These are phyloP conservation scores for Lichenostomus cassidix DNA, from an alignment of 2,113 vertebrate genomes.

Conservation along the genomic window DNA sequence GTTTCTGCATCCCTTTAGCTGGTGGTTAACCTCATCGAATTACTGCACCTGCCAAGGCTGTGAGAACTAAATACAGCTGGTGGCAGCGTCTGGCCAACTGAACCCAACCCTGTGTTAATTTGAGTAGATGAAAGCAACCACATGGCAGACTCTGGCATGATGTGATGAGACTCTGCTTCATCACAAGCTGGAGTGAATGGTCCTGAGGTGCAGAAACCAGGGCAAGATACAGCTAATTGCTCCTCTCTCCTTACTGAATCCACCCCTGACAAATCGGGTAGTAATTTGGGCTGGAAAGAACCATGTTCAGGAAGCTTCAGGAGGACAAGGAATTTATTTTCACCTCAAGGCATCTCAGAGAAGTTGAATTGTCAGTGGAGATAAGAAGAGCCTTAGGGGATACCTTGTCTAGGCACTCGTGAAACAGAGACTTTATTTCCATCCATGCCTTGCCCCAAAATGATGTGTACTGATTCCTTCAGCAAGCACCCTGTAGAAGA, in stretches of 20 bases:
- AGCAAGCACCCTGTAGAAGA: background rate
- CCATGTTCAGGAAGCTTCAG: background rate
- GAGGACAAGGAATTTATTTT: background rate
- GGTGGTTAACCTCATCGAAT: conserved; percentile 59
- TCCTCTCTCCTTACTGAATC: background rate
- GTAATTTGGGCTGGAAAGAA: background rate
- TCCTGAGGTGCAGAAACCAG: background rate
- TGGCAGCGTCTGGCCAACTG: conserved; percentile 32
- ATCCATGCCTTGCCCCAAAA: background rate
- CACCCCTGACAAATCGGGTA: background rate
- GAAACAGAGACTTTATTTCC: background rate
- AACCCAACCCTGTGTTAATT: conserved; percentile 44
- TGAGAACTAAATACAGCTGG: conserved; percentile 67
- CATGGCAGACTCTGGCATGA: background rate
- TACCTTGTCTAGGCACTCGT: background rate
- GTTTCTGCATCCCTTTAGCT: conserved; percentile 49
- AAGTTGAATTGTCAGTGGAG: background rate
- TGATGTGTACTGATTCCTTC: background rate
- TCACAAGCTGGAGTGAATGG: background rate
- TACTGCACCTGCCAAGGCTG: conserved; percentile 63
- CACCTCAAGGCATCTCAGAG: background rate
- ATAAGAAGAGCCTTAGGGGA: background rate
- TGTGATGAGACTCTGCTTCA: background rate
- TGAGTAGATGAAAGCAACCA: conserved; percentile 50
- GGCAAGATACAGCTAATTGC: background rate